Conservation (phyloP, 2,113 vertebrate genomes). For the Spermophilus dauricus region DNA sequence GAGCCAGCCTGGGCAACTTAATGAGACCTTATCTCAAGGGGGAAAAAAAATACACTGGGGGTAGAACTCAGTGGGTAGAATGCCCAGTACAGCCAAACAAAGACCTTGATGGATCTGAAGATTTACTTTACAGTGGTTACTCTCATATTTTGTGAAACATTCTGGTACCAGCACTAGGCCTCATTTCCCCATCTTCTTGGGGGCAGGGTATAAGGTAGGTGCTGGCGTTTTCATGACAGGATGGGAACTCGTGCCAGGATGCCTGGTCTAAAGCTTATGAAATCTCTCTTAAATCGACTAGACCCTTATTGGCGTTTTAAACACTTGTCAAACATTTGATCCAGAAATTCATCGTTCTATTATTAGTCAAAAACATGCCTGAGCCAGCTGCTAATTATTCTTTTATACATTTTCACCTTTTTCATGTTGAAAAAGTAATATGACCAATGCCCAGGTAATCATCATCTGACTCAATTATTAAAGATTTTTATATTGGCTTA, state of each 20-base stretch:
- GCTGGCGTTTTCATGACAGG: background rate
- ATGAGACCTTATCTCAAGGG: background rate
- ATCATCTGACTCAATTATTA: background rate
- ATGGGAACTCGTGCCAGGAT: background rate
- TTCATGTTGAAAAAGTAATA: background rate
- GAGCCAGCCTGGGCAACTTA: too few species aligned
- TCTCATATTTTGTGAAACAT: background rate
- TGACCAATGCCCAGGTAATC: background rate
- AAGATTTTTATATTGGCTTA: background rate
- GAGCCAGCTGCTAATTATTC: slow-evolving; percentile 16
- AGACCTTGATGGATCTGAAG: background rate
- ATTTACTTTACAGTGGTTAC: background rate
- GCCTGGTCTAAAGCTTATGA: background rate
- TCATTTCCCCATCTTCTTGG: background rate
- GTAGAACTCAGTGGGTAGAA: background rate
- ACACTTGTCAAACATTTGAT: background rate
- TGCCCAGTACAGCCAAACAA: background rate
- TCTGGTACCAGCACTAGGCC: background rate
- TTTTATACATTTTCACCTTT: background rate
- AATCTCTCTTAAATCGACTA: background rate
- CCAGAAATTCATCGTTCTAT: background rate
- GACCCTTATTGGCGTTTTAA: background rate
- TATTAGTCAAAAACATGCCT: background rate
- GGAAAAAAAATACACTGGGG: background rate
- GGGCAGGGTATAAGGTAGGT: background rate